Base-by-base conservation (phyloP, 2,888 invertebrate genomes). In the Acanthoscelides obtectus region DNA sequence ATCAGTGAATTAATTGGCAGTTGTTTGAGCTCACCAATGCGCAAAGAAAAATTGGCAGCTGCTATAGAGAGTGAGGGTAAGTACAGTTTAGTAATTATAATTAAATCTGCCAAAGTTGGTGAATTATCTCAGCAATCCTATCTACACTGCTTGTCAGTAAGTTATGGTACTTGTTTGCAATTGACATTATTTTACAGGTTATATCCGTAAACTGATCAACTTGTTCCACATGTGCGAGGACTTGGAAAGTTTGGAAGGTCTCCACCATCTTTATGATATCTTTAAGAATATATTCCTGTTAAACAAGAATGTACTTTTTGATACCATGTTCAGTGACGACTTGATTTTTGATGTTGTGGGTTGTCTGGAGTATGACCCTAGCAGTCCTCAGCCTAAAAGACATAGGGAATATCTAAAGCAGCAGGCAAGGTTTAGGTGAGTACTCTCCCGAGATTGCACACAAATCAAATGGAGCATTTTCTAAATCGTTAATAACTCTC, bases 221-320 rank as follows among this genome's bases (percentile, higher is more conserved):
- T 88, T 99, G 75, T 99, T 99, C 87, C 95, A 95, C 84, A 95
- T 97, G 87, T 98, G 98, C 84, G 99, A 99, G 87, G 98, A 99
- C 86, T 89, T 97, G 77, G 97, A 98, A 83, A 97, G 98, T 84
- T 91, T 93, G 77, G 95, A 97, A 84, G 97, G 97, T 68, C 89
- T 99, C 76, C 98, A 97, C 87, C 93, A 96, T 87, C 89, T 99
- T 19, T 99, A 96, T 84, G 97, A 98, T 86, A 99, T 99, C 84
- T 97, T 99, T 85, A 98, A 98, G 87, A 98, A 97, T 87, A 95
- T 99, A 86, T 99, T 99, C 87, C 90, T 99, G 84, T 90, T 99
- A 79, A 99, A 99, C 86, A 98, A 98, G 87, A 98, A 96, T 85
- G 94, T 95, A 72, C 89, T 99, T 69, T 98, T 98, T 86, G 99